phyloP scores from a whole-genome alignment of 2,888 invertebrate genomes.

The Cryptops parisi region DNA sequence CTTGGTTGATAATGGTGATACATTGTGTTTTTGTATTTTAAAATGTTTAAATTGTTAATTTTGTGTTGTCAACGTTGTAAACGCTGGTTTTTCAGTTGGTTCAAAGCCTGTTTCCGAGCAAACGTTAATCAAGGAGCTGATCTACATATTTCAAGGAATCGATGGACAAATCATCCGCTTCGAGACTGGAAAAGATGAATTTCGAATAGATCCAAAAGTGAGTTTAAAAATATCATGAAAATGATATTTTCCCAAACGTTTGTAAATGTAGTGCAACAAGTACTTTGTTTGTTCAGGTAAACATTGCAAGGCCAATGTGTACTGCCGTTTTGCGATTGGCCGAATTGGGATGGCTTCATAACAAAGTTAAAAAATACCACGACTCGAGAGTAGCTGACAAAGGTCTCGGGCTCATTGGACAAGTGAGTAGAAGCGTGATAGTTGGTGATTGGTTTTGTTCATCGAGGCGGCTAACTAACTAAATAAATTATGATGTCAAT shows the following conservation, averaged over 20 bases:
- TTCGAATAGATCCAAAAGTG: constrained; percentile 19
- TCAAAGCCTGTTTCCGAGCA: constrained; percentile 27
- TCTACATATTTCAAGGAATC: constrained; percentile 78
- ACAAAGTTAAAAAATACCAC: constrained; percentile 62
- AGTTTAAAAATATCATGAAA: not conserved
- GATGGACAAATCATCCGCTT: constrained; percentile 57
- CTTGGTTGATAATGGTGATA: no score
- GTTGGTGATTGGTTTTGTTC: no score
- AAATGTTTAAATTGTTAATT: not conserved
- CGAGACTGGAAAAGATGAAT: constrained; percentile 35
- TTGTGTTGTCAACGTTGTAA: no score
- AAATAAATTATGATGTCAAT: not conserved
- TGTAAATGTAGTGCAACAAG: not conserved
- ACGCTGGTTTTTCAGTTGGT: no score
- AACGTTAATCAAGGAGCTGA: constrained; percentile 45
- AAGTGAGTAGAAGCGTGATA: constrained; percentile 28
- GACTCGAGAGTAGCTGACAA: constrained; percentile 50
- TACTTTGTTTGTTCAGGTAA: constrained; percentile 23
- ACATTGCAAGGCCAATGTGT: constrained; percentile 43
- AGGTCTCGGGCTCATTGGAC: constrained; percentile 33
- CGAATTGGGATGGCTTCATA: constrained; percentile 74
- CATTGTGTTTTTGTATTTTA: not conserved
- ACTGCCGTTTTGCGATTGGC: constrained; percentile 56
- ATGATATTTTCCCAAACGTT: not conserved
- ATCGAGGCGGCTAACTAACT: no score